These are phyloP conservation scores for Lasioglossum oenotherae DNA, from an alignment of 2,888 invertebrate species.

Conservation along the genomic window DNA sequence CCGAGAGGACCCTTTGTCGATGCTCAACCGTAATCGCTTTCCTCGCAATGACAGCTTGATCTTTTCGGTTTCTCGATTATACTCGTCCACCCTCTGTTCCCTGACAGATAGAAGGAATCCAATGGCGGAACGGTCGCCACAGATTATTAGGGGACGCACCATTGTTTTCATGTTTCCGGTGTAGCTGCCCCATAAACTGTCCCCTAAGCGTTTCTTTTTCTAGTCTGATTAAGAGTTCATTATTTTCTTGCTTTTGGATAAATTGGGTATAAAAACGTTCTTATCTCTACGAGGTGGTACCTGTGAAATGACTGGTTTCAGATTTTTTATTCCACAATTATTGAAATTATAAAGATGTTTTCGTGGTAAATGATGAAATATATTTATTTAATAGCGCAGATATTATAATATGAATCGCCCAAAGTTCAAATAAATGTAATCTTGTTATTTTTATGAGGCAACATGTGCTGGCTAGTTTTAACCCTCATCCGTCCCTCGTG, in stretches of 20 bases:
- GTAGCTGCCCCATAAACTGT: neutral
- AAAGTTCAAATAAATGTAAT: too few relatives aligned
- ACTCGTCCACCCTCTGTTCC: slow-evolving; percentile 4
- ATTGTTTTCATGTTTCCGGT: slow-evolving; percentile 4
- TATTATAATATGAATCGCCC: too few relatives aligned
- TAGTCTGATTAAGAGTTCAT: neutral
- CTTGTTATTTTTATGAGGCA: too few relatives aligned
- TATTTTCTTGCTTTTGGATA: neutral
- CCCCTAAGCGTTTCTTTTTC: neutral
- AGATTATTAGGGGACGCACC: neutral
- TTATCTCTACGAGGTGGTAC: too few relatives aligned
- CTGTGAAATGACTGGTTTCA: too few relatives aligned
- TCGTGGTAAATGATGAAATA: too few relatives aligned
- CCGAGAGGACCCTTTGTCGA: slow-evolving; percentile 17
- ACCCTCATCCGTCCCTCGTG: too few relatives aligned
- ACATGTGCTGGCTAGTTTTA: too few relatives aligned
- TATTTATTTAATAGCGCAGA: too few relatives aligned
- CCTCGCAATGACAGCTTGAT: slow-evolving; percentile 57
- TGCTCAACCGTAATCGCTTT: slow-evolving; percentile 56
- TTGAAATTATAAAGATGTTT: too few relatives aligned
- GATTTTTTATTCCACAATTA: too few relatives aligned
- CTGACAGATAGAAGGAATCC: slow-evolving; percentile 27
- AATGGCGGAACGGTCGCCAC: slow-evolving; percentile 14
- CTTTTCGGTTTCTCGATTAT: slow-evolving; percentile 1
- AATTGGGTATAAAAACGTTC: neutral